Percentiles rank a stretch among this genome's conserved stretches.
Conservation (phyloP, 1,140 invertebrate species). For the Temnothorax nylanderi region DNA sequence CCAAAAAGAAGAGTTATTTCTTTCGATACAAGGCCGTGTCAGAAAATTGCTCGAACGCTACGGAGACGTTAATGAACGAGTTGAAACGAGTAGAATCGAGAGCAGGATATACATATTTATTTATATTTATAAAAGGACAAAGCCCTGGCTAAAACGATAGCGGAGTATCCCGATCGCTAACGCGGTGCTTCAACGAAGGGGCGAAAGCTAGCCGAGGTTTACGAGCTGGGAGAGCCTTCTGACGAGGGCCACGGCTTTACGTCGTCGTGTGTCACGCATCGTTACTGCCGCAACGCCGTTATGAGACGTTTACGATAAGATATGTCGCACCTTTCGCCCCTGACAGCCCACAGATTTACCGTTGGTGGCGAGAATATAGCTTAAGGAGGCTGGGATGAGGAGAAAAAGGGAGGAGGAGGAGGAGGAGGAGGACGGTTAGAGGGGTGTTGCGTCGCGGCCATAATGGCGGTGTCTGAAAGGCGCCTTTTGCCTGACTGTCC, state of each 20-base stretch:
- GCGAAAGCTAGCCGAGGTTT: constrained; percentile 70
- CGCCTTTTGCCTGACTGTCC: constrained; percentile 10
- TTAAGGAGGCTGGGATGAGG: constrained; percentile 36
- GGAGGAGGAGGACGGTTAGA: not conserved
- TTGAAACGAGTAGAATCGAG: not conserved
- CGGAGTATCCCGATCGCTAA: constrained; percentile 50
- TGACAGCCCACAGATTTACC: constrained; percentile 78
- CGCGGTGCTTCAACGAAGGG: constrained; percentile 60
- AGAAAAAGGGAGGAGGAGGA: no score
- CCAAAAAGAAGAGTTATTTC: not conserved
- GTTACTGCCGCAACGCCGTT: constrained; percentile 80
- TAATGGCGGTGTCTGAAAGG: constrained; percentile 64
- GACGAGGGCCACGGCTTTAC: constrained; percentile 74
- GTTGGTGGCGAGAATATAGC: constrained; percentile 61
- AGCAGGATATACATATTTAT: not conserved
- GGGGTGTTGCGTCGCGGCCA: constrained; percentile 33
- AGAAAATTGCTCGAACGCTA: not conserved
- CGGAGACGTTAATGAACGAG: not conserved
- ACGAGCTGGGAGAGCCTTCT: constrained; percentile 73
- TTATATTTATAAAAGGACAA: constrained; percentile 8
- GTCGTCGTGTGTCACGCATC: constrained; percentile 82
- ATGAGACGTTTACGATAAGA: constrained; percentile 84
- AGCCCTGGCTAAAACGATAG: constrained; percentile 12
- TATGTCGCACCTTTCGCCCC: constrained; percentile 81
- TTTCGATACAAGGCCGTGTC: not conserved